Evolutionary conservation across 1,140 invertebrate species (phyloP), one percentile per base, ranked within the genome.

Genomic region (Drosophila funebris): DNA sequence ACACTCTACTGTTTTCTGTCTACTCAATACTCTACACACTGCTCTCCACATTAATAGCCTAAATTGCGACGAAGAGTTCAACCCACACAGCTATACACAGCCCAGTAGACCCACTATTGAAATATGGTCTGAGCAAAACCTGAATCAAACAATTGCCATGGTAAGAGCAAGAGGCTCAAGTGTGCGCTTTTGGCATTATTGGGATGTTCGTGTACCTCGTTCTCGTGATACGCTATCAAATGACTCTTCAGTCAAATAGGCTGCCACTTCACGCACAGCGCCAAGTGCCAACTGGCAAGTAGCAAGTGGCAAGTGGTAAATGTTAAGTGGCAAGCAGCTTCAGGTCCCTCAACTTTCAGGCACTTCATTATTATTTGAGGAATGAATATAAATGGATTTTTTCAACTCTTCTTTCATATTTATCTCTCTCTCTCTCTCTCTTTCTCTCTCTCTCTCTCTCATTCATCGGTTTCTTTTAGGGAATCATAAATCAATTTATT

Each of bases 361-460:
- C 60, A 39, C 24, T 63, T 53, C 46, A 41, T 41, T 52, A 22
- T 18, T 20, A n/a, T 20, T 27, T 24, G 22, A 24, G 14, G 18
- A 66, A 57, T 57, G 22, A 58, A 67, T 67, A 60, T 50, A 67
- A 39, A 41, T 67, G 43, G 33, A 50, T 50, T 60, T 67, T 14
- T 4, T 33, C 20, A 8, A n/a, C n/a, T n/a, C n/a, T n/a, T n/a
- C n/a, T n/a, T n/a, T n/a, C n/a, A n/a, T n/a, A n/a, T n/a, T n/a
- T n/a, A n/a, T n/a, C 24, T 27, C 5, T 1, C 24, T 27, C 24
- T 5, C 6, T 27, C 24, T 4, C 1, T 5, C 24, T 1, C 1
- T 5, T 2, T n/a, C 24, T 27, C 5, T 1, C 24, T 27, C 24
- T 5, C 6, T 27, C 24, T 4, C 1, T 5, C 24, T 1, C 1